These are phyloP conservation scores for human (Homo sapiens) DNA, from an alignment of 2,113 vertebrate species.

Conservation along the genomic window DNA sequence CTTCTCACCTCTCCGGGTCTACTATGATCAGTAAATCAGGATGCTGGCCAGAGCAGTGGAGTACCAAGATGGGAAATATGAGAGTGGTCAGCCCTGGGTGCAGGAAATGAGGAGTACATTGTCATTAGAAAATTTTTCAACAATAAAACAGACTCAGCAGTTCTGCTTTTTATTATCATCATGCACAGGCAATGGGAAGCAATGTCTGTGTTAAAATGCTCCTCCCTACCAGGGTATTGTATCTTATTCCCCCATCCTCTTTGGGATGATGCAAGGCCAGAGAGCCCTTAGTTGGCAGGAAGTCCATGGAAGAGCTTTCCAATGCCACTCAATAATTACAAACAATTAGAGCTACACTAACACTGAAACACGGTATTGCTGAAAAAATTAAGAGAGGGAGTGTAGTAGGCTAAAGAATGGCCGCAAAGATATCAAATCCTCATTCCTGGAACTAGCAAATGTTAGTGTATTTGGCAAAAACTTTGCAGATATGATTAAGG, in stretches of 20 bases:
- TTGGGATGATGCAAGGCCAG: background rate
- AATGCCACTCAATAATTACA: background rate
- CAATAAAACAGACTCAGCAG: background rate
- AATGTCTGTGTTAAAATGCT: background rate
- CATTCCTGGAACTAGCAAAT: background rate
- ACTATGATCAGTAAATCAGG: background rate
- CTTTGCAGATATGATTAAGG: background rate
- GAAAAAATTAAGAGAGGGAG: background rate
- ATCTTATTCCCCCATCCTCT: no score
- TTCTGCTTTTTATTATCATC: background rate
- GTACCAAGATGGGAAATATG: background rate
- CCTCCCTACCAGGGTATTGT: background rate
- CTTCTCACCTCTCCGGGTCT: background rate
- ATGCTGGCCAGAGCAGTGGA: background rate
- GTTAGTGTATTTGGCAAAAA: background rate
- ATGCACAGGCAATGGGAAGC: background rate
- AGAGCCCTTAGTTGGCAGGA: background rate
- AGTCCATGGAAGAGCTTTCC: background rate
- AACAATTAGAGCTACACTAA: accelerated
- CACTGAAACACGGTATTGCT: background rate
- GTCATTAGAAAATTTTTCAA: background rate
- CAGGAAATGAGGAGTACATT: background rate
- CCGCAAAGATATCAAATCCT: background rate
- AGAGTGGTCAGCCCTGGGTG: background rate
- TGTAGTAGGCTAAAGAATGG: accelerated